These are phyloP conservation scores for Drosophila kokeensis DNA, from an alignment of 2,888 invertebrate species.

Conservation along the genomic window DNA sequence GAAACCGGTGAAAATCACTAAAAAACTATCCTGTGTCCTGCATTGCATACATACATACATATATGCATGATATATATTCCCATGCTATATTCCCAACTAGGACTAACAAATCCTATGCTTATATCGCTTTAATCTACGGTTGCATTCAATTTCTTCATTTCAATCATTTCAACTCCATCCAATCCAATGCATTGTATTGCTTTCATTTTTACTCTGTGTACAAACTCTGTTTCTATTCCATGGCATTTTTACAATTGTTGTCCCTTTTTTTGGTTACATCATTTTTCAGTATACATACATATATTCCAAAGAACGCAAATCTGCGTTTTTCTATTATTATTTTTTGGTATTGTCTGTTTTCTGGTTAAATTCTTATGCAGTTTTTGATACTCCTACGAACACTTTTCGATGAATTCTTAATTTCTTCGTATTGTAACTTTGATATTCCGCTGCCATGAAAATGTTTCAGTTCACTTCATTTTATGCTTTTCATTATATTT, in stretches of 20 bases:
- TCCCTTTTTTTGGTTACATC: background rate
- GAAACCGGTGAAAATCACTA: background rate
- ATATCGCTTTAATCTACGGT: background rate
- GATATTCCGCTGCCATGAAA: too few relatives aligned
- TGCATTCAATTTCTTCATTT: background rate
- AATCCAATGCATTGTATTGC: background rate
- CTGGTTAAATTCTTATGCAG: too few relatives aligned
- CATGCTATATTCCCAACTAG: background rate
- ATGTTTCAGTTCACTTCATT: too few relatives aligned
- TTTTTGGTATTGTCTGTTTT: too few relatives aligned
- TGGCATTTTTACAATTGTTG: background rate
- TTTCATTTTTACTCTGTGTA: background rate
- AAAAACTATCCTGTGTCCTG: background rate
- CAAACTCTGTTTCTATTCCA: background rate
- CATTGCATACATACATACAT: background rate
- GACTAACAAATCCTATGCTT: background rate
- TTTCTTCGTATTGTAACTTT: too few relatives aligned
- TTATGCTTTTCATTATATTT: too few relatives aligned
- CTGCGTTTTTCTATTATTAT: too few relatives aligned
- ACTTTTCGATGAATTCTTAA: too few relatives aligned
- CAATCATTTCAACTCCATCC: background rate
- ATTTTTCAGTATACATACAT: background rate
- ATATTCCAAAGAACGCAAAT: too few relatives aligned
- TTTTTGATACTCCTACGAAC: too few relatives aligned
- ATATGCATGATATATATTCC: background rate